phyloP scores from a whole-genome alignment of 2,113 vertebrate genomes.

The Lonchura striata region DNA sequence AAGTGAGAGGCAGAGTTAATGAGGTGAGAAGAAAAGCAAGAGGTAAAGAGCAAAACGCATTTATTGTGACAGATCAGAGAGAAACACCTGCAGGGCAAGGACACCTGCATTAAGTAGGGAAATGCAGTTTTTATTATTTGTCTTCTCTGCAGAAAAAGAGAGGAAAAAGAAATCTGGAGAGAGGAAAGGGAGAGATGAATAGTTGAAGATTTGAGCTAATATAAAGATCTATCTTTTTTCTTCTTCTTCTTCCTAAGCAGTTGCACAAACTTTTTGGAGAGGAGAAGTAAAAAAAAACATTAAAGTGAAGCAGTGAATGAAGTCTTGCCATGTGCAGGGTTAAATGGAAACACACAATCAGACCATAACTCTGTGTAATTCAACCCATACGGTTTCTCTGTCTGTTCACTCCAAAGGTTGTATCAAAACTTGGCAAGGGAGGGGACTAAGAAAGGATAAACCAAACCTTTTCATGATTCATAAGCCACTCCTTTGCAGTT shows the following conservation, averaged over 20 bases:
- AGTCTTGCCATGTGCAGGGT: conserved; percentile 39
- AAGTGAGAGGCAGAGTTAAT: conserved; percentile 70
- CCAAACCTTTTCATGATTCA: conserved; percentile 17
- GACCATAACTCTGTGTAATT: conserved; percentile 58
- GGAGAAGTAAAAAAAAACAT: neutral
- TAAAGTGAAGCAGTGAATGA: neutral
- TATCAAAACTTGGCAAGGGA: conserved; percentile 14
- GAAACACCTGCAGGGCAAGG: conserved; percentile 43
- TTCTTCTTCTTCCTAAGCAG: neutral
- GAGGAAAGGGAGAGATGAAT: neutral
- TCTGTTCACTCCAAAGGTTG: conserved; percentile 31
- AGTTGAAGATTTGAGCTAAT: neutral
- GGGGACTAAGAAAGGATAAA: conserved; percentile 18
- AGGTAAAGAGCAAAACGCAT: conserved; percentile 41
- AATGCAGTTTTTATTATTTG: neutral
- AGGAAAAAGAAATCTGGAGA: neutral
- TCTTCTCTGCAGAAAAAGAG: neutral
- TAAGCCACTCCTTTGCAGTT: conserved; percentile 69
- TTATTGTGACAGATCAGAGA: conserved; percentile 24
- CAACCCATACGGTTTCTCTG: conserved; percentile 67
- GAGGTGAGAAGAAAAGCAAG: conserved; percentile 70
- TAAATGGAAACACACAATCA: conserved; percentile 64
- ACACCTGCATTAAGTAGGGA: neutral
- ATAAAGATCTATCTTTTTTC: neutral
- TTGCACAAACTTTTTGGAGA: neutral